Evolutionary conservation across 2,113 vertebrate genomes (phyloP).

Genomic region (Hepsetus odoe): DNA sequence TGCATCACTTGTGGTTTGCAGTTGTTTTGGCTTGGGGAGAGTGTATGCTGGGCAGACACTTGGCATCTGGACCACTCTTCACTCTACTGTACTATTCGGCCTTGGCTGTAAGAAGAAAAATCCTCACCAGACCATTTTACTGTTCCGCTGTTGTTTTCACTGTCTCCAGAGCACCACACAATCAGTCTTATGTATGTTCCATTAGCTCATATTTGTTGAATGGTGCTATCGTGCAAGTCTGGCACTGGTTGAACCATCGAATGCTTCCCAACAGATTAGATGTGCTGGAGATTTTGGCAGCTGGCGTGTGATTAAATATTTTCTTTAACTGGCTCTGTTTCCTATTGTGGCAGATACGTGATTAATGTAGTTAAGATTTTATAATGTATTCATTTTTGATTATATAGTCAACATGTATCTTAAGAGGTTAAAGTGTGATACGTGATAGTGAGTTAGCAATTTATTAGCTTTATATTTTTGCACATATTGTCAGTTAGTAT

Average conservation of each 20-base stretch:
- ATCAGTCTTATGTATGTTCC: not conserved
- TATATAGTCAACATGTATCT: no score
- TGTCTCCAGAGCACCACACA: not conserved
- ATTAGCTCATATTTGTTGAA: not conserved
- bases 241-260: not conserved
- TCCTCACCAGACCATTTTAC: not conserved
- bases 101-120: not conserved
- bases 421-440: no score
- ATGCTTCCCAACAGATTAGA: not conserved
- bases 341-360: not conserved
- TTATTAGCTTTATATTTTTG: no score
- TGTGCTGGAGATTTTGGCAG: not conserved
- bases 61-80: constrained; percentile 13
- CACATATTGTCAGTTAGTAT: no score
- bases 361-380: not conserved
- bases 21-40: constrained; percentile 31
- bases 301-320: not conserved
- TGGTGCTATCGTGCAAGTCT: not conserved
- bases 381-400: no score
- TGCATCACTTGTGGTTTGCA: constrained; percentile 32
- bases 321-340: not conserved
- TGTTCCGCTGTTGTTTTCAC: not conserved
- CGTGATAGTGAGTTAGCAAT: no score
- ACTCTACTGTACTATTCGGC: not conserved
- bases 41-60: not conserved